Conservation (phyloP, 2,888 invertebrate species). For the Campoletis raptor region DNA sequence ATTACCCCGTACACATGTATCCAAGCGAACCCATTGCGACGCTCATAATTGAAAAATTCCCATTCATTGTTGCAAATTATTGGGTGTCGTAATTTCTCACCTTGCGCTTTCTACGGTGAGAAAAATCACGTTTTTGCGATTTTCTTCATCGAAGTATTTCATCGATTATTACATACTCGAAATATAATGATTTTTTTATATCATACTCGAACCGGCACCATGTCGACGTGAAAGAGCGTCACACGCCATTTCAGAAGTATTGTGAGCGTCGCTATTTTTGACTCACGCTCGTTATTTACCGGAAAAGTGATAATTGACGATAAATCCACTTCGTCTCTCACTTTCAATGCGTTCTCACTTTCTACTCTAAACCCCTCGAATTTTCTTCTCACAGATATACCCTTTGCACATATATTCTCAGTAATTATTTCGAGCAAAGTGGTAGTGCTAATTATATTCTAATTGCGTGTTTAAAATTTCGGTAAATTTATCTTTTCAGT, state of each 20-base stretch:
- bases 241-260: conserved; percentile 64
- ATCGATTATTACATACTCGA: not conserved
- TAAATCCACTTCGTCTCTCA: not conserved
- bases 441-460: not conserved
- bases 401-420: not conserved
- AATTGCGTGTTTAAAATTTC: not conserved
- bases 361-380: not conserved
- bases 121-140: not conserved
- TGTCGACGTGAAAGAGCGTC: conserved; percentile 55
- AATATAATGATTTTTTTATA: conserved; percentile 15
- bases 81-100: not conserved
- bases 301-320: not conserved
- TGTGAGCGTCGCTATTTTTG: conserved; percentile 61
- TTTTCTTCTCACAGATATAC: not conserved
- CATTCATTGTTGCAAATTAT: conserved; percentile 25
- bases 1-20: conserved; percentile 30
- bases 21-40: conserved; percentile 31
- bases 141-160: not conserved
- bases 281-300: conserved; percentile 17
- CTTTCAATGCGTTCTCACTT: not conserved
- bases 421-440: not conserved
- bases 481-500: not conserved
- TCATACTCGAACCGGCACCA: conserved; percentile 54
- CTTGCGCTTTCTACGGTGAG: not conserved
- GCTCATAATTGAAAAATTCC: conserved; percentile 16